A percentile compares a stretch with the other conserved stretches of the same genome.
Evolutionary conservation across 2,113 vertebrate genomes (phyloP).

Genomic region (Psephotus haematonotus): DNA sequence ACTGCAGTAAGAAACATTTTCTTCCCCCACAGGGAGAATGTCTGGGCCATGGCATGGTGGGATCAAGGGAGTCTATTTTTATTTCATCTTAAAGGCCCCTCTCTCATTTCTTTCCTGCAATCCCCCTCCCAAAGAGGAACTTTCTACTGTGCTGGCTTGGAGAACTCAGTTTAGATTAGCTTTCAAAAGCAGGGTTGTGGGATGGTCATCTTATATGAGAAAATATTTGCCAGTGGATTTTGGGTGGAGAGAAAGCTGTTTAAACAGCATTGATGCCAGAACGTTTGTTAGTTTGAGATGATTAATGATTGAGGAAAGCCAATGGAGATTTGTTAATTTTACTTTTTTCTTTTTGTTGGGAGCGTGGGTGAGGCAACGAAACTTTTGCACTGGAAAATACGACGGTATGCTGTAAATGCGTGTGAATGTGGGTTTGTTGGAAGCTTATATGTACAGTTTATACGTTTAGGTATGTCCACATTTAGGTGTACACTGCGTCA

Average conservation of each 20-base stretch:
- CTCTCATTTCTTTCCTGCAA: neutral
- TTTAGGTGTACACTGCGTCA: neutral
- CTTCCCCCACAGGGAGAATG: constrained; percentile 30
- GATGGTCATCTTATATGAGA: neutral
- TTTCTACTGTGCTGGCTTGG: neutral
- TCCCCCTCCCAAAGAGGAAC: neutral
- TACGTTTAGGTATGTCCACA: neutral
- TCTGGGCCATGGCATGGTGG: constrained; percentile 26
- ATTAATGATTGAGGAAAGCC: constrained; percentile 9
- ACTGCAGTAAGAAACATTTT: constrained; percentile 36
- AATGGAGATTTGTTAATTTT: neutral
- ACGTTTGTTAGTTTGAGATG: constrained; percentile 34
- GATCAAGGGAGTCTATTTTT: constrained; percentile 46
- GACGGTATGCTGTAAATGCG: neutral
- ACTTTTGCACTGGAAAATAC: neutral
- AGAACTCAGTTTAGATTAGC: neutral
- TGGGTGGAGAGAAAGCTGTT: constrained; percentile 7
- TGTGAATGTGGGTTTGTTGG: neutral
- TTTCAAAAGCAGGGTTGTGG: neutral
- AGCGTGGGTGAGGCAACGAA: neutral
- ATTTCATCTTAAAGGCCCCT: constrained; percentile 33
- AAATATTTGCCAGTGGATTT: constrained; percentile 26
- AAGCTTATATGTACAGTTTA: neutral
- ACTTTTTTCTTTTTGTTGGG: neutral
- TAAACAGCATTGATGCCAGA: neutral